Evolutionary conservation across 2,888 invertebrate species (phyloP), one percentile per base, ranked within the genome.

Genomic region (Drosophila pegasa): DNA sequence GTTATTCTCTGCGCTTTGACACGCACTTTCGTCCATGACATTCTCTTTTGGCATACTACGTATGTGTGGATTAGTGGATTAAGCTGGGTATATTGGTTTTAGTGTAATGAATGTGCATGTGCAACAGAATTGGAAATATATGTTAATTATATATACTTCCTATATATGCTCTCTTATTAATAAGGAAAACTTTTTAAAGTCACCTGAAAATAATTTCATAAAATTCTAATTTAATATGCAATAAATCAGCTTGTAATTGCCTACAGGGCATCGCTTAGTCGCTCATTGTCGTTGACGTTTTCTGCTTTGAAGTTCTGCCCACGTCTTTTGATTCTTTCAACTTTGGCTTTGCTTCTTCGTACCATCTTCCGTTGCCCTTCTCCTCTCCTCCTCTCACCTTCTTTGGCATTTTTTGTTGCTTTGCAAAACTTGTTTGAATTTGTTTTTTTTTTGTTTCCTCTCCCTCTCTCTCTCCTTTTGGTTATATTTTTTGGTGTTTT

Each of bases 401-500:
- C 9, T 5, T 38, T 33, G 16, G 52, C 62, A 56, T 41, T 58
- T 40, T 58, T 61, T 41, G 31, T 48, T 33, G 45, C 59, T 67
- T 58, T 40, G 47, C 29, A 12, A 69, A 75, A 75, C 75, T 75
- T 69, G 75, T 77, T 77, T 67, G 54, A n/a, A 27, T 22, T 45
- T n/a, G 14, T 47, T 38, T 40, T 54, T 47, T 35, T 48, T n/a
- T 38, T 40, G 50, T 47, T 35, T 48, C 9, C 25, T 22, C 3
- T 43, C 20, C 8, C 25, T 6, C 20, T 29, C 38, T 22, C 18
- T 22, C 6, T 59, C 18, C 14, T 3, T 59, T 25, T 37, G 22
- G 12, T 40, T 18, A 6, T 43, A 47, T 31, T 47, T 50, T 66
- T 69, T 20, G 10, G 38, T 57, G 45, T 48, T 22, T 40, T 59